A percentile compares a stretch with the other conserved stretches of the same genome.
phyloP scores from a whole-genome alignment of 2,888 invertebrate genomes.

The Plusia festucae region DNA sequence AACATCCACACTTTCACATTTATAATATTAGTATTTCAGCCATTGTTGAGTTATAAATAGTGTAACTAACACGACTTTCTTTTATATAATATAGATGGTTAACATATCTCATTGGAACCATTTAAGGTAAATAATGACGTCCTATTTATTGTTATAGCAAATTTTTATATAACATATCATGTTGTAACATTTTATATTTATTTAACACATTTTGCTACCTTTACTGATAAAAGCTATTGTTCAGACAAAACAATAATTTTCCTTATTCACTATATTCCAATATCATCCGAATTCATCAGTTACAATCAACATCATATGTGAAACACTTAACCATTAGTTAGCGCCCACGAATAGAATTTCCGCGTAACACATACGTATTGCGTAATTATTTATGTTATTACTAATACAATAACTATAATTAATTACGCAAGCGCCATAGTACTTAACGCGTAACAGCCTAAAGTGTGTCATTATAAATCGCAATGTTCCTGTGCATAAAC shows the following conservation, averaged over 20 bases:
- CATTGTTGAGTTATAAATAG: too few relatives aligned
- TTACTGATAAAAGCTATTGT: not conserved
- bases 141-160: too few relatives aligned
- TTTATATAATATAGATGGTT: too few relatives aligned
- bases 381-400: slow-evolving; percentile 3
- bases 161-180: too few relatives aligned
- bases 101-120: too few relatives aligned
- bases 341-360: not conserved
- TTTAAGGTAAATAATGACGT: too few relatives aligned
- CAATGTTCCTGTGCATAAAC: slow-evolving; percentile 27
- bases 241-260: slow-evolving; percentile 3
- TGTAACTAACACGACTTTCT: too few relatives aligned
- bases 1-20: too few relatives aligned
- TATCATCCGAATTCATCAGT: not conserved
- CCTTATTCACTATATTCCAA: not conserved
- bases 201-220: too few relatives aligned
- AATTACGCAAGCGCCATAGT: slow-evolving; percentile 37
- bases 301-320: not conserved
- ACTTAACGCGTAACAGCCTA: slow-evolving; percentile 54
- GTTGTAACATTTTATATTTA: too few relatives aligned
- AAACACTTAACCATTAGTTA: not conserved
- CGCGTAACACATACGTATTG: slow-evolving; percentile 1
- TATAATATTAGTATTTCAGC: too few relatives aligned
- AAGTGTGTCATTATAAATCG: slow-evolving; percentile 41
- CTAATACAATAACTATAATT: slow-evolving; percentile 36